Percentiles rank a stretch among this genome's conserved stretches.
phyloP scores from a whole-genome alignment of 2,113 vertebrate genomes.

The Lipophrys pholis region DNA sequence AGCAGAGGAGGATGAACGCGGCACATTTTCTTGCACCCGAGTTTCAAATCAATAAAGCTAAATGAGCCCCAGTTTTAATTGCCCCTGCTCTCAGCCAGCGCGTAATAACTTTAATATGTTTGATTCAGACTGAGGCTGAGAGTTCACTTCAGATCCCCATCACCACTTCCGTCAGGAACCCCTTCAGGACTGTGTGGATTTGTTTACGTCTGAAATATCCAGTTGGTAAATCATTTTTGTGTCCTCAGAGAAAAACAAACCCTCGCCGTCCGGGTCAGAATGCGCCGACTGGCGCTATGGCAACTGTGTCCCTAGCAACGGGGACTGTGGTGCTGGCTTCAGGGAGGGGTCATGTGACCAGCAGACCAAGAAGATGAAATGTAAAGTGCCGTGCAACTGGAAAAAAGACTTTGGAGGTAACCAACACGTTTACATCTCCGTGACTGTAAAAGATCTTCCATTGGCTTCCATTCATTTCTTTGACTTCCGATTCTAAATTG shows the following conservation, averaged over 20 bases:
- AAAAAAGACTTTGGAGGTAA: slow-evolving; percentile 93
- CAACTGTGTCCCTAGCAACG: slow-evolving; percentile 88
- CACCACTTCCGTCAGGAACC: too few relatives aligned
- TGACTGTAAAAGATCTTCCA: neutral
- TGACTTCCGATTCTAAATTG: too few relatives aligned
- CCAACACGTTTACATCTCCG: neutral
- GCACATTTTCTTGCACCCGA: too few relatives aligned
- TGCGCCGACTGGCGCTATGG: slow-evolving; percentile 90
- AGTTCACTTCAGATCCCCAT: too few relatives aligned
- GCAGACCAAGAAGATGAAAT: slow-evolving; percentile 88
- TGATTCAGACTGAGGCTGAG: too few relatives aligned
- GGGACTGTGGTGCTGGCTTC: slow-evolving; percentile 87
- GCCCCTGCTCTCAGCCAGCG: too few relatives aligned
- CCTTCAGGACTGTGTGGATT: too few relatives aligned
- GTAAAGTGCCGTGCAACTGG: slow-evolving; percentile 94
- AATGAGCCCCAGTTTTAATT: too few relatives aligned
- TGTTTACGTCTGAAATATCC: neutral
- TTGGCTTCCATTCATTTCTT: neutral
- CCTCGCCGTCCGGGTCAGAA: slow-evolving; percentile 80
- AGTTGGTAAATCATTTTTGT: slow-evolving; percentile 6
- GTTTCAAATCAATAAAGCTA: too few relatives aligned
- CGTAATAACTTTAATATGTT: too few relatives aligned
- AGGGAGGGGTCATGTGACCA: slow-evolving; percentile 88
- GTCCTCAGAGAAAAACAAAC: slow-evolving; percentile 83
- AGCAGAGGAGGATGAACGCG: too few relatives aligned